Conservation (phyloP, 2,888 invertebrate genomes). For the Conus canariensis region DNA sequence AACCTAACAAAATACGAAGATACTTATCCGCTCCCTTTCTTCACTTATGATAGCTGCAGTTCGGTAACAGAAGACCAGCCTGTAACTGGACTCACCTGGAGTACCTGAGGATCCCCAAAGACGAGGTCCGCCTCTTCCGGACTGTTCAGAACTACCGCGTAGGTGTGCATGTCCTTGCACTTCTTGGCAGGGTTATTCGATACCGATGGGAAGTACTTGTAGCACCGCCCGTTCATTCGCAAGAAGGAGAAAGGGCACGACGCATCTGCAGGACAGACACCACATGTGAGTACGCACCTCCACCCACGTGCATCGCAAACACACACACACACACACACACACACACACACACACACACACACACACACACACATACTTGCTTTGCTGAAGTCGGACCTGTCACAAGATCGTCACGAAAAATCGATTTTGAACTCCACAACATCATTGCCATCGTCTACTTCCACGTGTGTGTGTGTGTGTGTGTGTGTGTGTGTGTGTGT, state of each 20-base stretch:
- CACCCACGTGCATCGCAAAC: neutral
- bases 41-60: too few relatives aligned
- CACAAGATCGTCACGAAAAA: neutral
- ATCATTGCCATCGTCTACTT: too few relatives aligned
- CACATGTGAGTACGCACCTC: neutral
- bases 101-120: neutral
- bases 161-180: neutral
- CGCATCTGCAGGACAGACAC: conserved; percentile 11
- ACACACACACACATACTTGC: conserved; percentile 4
- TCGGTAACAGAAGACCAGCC: too few relatives aligned
- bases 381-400: too few relatives aligned
- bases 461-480: too few relatives aligned
- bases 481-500: neutral
- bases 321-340: conserved; percentile 3
- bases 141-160: conserved; percentile 2
- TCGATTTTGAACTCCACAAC: too few relatives aligned
- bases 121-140: neutral
- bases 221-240: conserved; percentile 20
- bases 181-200: neutral
- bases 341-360: conserved; percentile 27
- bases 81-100: neutral
- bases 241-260: conserved; percentile 11
- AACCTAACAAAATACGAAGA: too few relatives aligned
- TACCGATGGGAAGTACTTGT: neutral
- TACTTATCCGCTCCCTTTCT: too few relatives aligned